Evolutionary conservation across 2,888 invertebrate species (phyloP).

Genomic region (Mongoloraphidia duomilia): DNA sequence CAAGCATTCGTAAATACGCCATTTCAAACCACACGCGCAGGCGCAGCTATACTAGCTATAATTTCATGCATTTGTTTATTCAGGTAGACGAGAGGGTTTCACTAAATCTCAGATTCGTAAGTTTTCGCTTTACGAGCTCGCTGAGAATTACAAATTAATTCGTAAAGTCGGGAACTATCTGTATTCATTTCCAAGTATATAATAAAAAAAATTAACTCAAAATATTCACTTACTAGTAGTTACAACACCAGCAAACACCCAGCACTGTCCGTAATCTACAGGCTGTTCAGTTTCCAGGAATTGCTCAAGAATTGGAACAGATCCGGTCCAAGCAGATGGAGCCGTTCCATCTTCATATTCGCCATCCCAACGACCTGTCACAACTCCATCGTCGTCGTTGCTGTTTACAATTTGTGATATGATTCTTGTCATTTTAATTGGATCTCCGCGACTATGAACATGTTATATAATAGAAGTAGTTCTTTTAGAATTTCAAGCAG

Average conservation of each 20-base stretch:
- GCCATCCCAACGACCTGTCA: conserved; percentile 61
- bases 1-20: too few relatives aligned
- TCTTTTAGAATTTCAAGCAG: too few relatives aligned
- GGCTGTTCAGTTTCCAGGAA: conserved; percentile 47
- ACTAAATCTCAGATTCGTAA: too few relatives aligned
- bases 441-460: conserved; percentile 43
- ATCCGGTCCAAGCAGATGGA: conserved; percentile 69
- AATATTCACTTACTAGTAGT: conserved; percentile 45
- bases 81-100: too few relatives aligned
- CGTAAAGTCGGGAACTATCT: not conserved
- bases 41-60: too few relatives aligned
- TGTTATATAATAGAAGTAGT: too few relatives aligned
- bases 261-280: conserved; percentile 74
- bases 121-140: too few relatives aligned
- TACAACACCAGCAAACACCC: conserved; percentile 74
- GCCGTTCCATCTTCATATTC: conserved; percentile 58
- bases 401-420: conserved; percentile 65
- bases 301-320: conserved; percentile 58
- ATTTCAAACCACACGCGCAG: too few relatives aligned
- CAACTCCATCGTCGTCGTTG: conserved; percentile 55
- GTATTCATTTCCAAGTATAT: not conserved
- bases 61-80: too few relatives aligned
- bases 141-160: too few relatives aligned
- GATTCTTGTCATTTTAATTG: conserved; percentile 49
- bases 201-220: not conserved